phyloP scores from a whole-genome alignment of 2,888 invertebrate genomes.

The Ctenicera cuprea region DNA sequence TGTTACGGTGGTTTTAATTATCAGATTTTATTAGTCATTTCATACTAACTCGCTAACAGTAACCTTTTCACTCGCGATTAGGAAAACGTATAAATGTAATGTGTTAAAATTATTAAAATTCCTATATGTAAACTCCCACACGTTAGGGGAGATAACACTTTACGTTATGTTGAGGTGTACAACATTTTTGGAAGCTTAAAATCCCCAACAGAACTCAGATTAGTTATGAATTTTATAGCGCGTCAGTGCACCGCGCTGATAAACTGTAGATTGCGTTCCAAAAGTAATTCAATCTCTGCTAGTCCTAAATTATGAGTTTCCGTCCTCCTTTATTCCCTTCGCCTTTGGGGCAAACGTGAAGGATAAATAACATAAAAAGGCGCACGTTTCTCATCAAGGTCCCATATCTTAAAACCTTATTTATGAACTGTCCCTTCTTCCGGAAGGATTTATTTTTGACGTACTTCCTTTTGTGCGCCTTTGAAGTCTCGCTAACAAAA shows the following conservation, averaged over 20 bases:
- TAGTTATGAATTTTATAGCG: slow-evolving; percentile 40
- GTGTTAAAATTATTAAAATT: background rate
- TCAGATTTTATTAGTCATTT: too few relatives aligned
- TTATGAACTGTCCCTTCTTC: slow-evolving; percentile 35
- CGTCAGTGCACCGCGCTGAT: slow-evolving; percentile 26
- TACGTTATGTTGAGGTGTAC: slow-evolving; percentile 15
- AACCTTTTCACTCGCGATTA: too few relatives aligned
- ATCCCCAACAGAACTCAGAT: slow-evolving; percentile 27
- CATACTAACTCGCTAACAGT: too few relatives aligned
- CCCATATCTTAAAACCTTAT: slow-evolving; percentile 30
- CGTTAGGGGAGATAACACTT: background rate
- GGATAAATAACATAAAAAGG: slow-evolving; percentile 30
- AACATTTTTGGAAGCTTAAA: slow-evolving; percentile 33
- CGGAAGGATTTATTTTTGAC: slow-evolving; percentile 5
- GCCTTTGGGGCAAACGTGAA: slow-evolving; percentile 27
- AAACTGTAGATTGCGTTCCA: slow-evolving; percentile 21
- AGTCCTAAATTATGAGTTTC: slow-evolving; percentile 36
- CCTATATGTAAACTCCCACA: background rate
- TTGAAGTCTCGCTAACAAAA: background rate
- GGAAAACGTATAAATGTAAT: background rate
- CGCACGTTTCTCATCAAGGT: slow-evolving; percentile 29
- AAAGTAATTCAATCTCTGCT: slow-evolving; percentile 39
- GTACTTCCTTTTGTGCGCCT: slow-evolving; percentile 1
- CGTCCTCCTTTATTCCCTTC: slow-evolving; percentile 32
- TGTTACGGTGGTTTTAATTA: too few relatives aligned